Percentiles rank a stretch among this genome's conserved stretches.
Conservation (phyloP, 30 jellyfish, hydroid and myxozoan species). For the Turritopsis dohrnii region DNA sequence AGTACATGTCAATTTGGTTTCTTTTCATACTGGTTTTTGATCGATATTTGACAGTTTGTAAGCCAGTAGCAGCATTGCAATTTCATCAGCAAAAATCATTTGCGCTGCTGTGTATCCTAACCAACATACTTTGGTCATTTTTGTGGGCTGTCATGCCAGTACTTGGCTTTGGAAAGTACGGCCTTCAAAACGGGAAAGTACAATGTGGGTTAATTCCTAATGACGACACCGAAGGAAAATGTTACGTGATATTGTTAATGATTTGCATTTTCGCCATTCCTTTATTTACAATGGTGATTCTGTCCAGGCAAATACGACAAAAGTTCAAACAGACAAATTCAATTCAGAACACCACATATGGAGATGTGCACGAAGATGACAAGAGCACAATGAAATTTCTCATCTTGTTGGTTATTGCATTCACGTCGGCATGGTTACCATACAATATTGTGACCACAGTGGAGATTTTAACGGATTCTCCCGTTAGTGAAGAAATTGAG, state of each 20-base stretch:
- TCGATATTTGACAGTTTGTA: neutral
- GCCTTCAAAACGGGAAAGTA: neutral
- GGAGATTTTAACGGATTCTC: neutral
- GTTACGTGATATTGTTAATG: neutral
- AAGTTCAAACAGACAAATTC: neutral
- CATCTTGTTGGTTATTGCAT: neutral
- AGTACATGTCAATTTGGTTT: neutral
- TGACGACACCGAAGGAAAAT: neutral
- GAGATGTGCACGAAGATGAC: neutral
- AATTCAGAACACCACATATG: neutral
- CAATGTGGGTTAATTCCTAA: slow-evolving; percentile 6
- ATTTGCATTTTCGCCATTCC: neutral
- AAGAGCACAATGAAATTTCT: neutral
- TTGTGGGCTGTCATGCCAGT: neutral
- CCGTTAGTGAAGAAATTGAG: neutral
- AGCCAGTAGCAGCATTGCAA: neutral
- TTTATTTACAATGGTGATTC: neutral
- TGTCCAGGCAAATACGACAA: neutral
- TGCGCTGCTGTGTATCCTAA: neutral
- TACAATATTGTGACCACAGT: neutral
- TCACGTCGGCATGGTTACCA: neutral
- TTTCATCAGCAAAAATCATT: neutral
- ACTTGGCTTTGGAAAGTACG: slow-evolving; percentile 2
- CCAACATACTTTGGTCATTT: neutral
- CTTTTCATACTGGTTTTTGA: neutral